A percentile compares a stretch with the other conserved stretches of the same genome.
These are phyloP conservation scores for Morpho helenor DNA, from an alignment of 2,888 invertebrate species.

Conservation along the genomic window DNA sequence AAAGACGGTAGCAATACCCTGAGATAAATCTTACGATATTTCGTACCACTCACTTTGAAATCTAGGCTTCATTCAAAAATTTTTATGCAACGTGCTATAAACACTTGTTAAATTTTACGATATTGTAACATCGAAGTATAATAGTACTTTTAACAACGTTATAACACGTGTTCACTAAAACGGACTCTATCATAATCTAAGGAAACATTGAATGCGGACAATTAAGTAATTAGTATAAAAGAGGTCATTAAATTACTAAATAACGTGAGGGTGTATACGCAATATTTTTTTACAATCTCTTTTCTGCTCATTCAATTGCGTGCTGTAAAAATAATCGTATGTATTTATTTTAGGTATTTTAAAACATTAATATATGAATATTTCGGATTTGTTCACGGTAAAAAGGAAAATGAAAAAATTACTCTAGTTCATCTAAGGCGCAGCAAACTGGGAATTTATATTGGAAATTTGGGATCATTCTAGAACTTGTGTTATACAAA, in stretches of 20 bases:
- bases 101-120: background rate
- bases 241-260: conserved; percentile 41
- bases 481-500: too few species aligned
- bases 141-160: background rate
- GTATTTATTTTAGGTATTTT: background rate
- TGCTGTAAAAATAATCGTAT: too few species aligned
- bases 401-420: too few species aligned
- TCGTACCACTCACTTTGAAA: conserved; percentile 20
- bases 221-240: conserved; percentile 36
- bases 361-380: background rate
- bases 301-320: conserved; percentile 20
- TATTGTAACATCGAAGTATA: conserved; percentile 3
- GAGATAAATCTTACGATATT: conserved; percentile 46
- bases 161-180: conserved; percentile 25
- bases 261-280: conserved; percentile 30
- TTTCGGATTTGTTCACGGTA: background rate
- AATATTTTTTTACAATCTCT: conserved; percentile 32
- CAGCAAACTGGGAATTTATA: too few species aligned
- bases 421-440: too few species aligned
- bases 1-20: conserved; percentile 42
- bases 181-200: conserved; percentile 17
- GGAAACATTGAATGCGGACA: conserved; percentile 21
- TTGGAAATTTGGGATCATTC: too few species aligned
- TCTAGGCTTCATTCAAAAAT: background rate
- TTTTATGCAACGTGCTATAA: background rate